Percentiles rank a stretch among this genome's conserved stretches.
Evolutionary conservation across 2,888 invertebrate species (phyloP).

Genomic region (Escarpia spicata): DNA sequence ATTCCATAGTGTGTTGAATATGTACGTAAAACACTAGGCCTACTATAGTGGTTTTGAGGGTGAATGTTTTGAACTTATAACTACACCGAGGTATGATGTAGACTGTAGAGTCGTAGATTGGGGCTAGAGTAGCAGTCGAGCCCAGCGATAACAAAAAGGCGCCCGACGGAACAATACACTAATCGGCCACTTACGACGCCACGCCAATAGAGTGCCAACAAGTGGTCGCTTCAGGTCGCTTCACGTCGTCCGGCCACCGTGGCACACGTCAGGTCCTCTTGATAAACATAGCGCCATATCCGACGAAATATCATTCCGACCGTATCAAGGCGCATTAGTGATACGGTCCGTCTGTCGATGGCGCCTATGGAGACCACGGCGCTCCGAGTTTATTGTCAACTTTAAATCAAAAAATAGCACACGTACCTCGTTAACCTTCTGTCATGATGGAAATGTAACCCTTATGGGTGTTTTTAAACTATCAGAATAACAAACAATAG

Average conservation of each 20-base stretch:
- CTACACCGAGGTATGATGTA: not conserved
- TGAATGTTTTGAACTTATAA: not conserved
- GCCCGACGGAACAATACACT: not conserved
- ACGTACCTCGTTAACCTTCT: not conserved
- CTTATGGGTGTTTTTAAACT: too few species aligned
- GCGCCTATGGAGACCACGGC: not conserved
- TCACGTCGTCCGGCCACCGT: not conserved
- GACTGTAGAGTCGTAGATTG: not conserved
- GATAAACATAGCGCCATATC: not conserved
- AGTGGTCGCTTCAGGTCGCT: not conserved
- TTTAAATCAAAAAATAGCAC: not conserved
- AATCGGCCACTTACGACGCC: not conserved
- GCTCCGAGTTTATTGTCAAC: not conserved
- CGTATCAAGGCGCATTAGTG: not conserved
- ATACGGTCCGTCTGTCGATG: not conserved
- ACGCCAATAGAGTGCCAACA: not conserved
- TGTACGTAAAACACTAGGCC: too few species aligned
- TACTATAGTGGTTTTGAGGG: too few species aligned
- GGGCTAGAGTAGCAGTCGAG: not conserved
- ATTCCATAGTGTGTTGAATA: too few species aligned
- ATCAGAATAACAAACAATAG: too few species aligned
- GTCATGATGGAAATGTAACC: not conserved
- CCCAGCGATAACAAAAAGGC: not conserved
- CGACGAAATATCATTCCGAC: conserved; percentile 16
- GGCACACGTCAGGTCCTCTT: not conserved